Conservation (phyloP, 2,888 invertebrate species). For the Monopis laevigella region DNA sequence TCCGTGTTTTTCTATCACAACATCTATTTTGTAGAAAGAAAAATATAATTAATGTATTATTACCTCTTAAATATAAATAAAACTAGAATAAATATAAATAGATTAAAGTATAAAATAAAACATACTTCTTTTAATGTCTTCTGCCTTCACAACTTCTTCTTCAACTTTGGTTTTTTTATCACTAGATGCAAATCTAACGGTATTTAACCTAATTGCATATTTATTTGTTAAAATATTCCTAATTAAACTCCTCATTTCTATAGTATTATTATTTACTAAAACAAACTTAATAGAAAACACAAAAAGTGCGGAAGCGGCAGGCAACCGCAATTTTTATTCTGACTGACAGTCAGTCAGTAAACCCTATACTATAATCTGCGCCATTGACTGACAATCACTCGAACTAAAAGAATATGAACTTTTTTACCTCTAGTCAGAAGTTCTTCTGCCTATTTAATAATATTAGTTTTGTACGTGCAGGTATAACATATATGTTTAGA, state of each 20-base stretch:
- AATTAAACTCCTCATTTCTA: conserved; percentile 49
- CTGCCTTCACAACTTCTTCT: conserved; percentile 30
- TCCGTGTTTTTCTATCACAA: conserved; percentile 70
- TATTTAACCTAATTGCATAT: conserved; percentile 25
- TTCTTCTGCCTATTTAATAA: too few species aligned
- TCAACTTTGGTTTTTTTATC: conserved; percentile 32
- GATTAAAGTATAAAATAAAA: conserved; percentile 17
- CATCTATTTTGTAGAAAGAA: conserved; percentile 31
- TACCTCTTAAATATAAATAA: conserved; percentile 10
- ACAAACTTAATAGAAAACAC: too few species aligned
- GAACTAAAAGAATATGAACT: too few species aligned
- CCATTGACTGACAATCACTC: too few species aligned
- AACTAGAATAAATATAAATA: conserved; percentile 7
- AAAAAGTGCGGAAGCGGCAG: too few species aligned
- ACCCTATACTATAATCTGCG: too few species aligned
- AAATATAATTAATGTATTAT: not conserved
- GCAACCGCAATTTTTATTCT: too few species aligned
- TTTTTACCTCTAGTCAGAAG: too few species aligned
- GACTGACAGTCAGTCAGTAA: too few species aligned
- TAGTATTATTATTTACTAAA: too few species aligned
- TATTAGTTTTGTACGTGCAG: too few species aligned
- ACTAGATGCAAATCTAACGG: conserved; percentile 31
- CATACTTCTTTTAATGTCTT: conserved; percentile 46
- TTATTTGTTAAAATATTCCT: conserved; percentile 26
- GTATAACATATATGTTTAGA: too few species aligned